These are phyloP conservation scores for Anthopleura sola DNA, from an alignment of 64 coral and sea anemone species.

Conservation along the genomic window DNA sequence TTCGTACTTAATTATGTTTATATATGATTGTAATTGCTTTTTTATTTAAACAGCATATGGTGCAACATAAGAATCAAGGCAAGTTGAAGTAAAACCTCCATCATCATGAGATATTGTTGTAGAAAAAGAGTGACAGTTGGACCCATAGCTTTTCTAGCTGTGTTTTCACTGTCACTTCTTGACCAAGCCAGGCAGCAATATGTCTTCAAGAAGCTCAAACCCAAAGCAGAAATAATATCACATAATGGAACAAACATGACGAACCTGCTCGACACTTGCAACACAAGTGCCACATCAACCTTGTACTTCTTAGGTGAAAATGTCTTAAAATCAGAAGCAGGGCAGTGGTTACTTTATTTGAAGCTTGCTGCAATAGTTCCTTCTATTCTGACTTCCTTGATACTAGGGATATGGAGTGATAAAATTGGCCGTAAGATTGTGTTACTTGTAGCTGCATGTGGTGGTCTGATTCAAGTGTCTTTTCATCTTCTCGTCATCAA, in stretches of 20 bases:
- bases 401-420: constrained; percentile 41
- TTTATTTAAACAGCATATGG: background rate
- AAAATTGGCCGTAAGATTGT: constrained; percentile 12
- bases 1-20: no score
- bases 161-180: constrained; percentile 13
- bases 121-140: background rate
- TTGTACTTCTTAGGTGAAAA: background rate
- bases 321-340: background rate
- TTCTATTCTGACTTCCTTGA: constrained; percentile 13
- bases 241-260: background rate
- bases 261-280: background rate
- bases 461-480: constrained; percentile 10
- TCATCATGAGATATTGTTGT: background rate
- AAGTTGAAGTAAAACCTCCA: background rate
- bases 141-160: constrained; percentile 7
- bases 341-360: constrained; percentile 25
- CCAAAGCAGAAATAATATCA: background rate
- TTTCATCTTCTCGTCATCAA: constrained; percentile 7
- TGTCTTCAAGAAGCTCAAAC: background rate
- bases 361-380: background rate
- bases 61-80: background rate
- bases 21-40: background rate
- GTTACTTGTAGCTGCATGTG: background rate
- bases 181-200: constrained; percentile 14
- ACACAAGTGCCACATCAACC: background rate